Base-by-base conservation (phyloP, 2,113 vertebrate genomes). In the Cranoglanis bouderius region DNA sequence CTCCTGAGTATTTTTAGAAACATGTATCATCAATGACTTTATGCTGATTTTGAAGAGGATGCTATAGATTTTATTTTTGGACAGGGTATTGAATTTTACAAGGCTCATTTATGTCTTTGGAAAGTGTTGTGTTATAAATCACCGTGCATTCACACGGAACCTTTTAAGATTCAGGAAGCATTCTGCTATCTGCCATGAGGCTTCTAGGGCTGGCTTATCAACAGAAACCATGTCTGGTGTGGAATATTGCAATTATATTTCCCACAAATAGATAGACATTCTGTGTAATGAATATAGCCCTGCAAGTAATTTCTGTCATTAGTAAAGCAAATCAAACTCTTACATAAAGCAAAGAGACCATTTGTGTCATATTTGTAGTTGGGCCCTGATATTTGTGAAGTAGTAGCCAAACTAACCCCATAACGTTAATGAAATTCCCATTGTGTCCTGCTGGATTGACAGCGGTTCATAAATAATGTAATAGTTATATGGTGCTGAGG, bases 1-100 rank as follows among this genome's bases (percentile, higher is more conserved):
- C 74, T 18, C 81, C 6, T 26, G 84, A 49, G 88, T 77, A 84
- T 55, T 49, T 40, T 86, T 88, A 90, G 88, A 12, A 91, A 90
- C 92, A 93, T 86, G 85, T 29, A 81, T 2, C 87, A 46, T 90
- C 32, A 85, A 61, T 67, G 21, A 38, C 32, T 67, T 21, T 43
- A 53, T 65, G 77, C 10, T 86, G 78, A 86, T 75, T 32, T 78
- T 49, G 40, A 57, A 86, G 9, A 21, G 21, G 35, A 89, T 88
- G 35, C 40, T 86, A 46, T 91, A 87, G 67, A 84, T 85, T 91
- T 94, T 91, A 93, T 94, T 93, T 92, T 78, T 35, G 65, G 59
- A 87, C 83, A 80, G 59, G 63, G 88, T 88, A 88, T 91, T 94
- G 75, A 84, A 85, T 91, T 94, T 92, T 93, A 91, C 63, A 88